These are phyloP conservation scores for Threskiornis aethiopicus DNA, from an alignment of 2,797 vertebrate genomes.

Conservation along the genomic window DNA sequence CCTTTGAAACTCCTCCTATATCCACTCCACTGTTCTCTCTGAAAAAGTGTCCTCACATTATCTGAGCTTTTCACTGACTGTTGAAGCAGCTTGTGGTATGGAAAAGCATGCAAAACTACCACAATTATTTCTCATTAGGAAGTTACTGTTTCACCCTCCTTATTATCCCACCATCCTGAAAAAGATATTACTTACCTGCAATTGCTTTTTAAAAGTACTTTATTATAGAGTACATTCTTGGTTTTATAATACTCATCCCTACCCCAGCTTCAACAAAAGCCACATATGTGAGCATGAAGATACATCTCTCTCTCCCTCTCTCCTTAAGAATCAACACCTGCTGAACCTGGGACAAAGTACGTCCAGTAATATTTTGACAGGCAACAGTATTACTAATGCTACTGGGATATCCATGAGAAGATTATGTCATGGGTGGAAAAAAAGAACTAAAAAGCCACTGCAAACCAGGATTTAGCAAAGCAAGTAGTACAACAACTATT, in stretches of 20 bases:
- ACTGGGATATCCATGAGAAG: neutral
- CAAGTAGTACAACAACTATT: neutral
- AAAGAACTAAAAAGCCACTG: neutral
- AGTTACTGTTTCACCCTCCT: neutral
- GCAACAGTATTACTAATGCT: neutral
- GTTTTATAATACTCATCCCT: neutral
- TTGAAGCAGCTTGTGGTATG: neutral
- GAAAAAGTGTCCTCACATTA: neutral
- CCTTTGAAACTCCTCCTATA: neutral
- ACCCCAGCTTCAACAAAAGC: neutral
- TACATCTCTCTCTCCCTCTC: rapidly evolving
- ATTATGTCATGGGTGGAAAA: neutral
- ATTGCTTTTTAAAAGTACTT: neutral
- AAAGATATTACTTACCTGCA: slow-evolving; percentile 26
- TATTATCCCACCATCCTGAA: neutral
- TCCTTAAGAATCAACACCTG: neutral
- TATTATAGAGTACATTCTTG: neutral
- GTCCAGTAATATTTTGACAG: neutral
- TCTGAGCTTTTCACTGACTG: neutral
- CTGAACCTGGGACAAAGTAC: neutral
- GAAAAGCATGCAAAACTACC: neutral
- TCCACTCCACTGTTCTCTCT: neutral
- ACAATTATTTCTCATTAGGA: neutral
- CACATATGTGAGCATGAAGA: neutral
- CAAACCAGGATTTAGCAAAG: neutral